A percentile compares a stretch with the other conserved stretches of the same genome.
Evolutionary conservation across 2,888 invertebrate species (phyloP).

Genomic region (Gymnoscelis rufifasciata): DNA sequence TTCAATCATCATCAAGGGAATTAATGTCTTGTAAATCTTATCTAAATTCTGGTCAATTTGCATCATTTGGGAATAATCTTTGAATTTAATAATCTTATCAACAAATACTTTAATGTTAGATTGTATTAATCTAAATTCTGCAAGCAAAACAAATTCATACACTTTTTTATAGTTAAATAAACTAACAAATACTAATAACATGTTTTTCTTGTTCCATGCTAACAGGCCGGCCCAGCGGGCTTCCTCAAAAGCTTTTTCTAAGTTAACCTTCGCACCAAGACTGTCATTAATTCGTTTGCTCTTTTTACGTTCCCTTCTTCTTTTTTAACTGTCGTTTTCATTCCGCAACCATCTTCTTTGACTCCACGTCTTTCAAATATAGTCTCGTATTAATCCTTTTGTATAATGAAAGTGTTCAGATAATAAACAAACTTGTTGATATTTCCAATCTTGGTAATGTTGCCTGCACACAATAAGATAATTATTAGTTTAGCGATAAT

Average conservation of each 20-base stretch:
- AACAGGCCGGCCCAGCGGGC: constrained; percentile 93
- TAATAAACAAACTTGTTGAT: constrained; percentile 55
- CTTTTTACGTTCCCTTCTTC: constrained; percentile 58
- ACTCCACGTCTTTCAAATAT: constrained; percentile 61
- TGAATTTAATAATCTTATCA: too few relatives aligned
- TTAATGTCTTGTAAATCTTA: too few relatives aligned
- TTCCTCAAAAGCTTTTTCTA: constrained; percentile 98
- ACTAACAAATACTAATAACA: constrained; percentile 42
- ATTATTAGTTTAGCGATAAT: constrained; percentile 69
- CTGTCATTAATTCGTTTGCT: constrained; percentile 73
- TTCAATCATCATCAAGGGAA: too few relatives aligned
- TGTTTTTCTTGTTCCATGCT: constrained; percentile 52
- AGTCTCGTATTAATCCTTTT: constrained; percentile 65
- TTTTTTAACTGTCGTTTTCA: constrained; percentile 55
- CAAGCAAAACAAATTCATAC: neutral
- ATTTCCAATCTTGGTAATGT: constrained; percentile 47
- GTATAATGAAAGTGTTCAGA: constrained; percentile 72
- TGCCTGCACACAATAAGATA: constrained; percentile 72
- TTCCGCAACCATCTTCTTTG: constrained; percentile 53
- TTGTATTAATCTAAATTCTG: too few relatives aligned
- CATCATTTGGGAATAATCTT: too few relatives aligned
- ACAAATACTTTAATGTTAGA: too few relatives aligned
- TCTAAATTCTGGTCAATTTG: too few relatives aligned
- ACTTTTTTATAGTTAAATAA: constrained; percentile 6
- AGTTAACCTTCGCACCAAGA: constrained; percentile 78